These are phyloP conservation scores for Takifugu flavidus DNA, from an alignment of 2,113 vertebrate genomes.

Conservation along the genomic window DNA sequence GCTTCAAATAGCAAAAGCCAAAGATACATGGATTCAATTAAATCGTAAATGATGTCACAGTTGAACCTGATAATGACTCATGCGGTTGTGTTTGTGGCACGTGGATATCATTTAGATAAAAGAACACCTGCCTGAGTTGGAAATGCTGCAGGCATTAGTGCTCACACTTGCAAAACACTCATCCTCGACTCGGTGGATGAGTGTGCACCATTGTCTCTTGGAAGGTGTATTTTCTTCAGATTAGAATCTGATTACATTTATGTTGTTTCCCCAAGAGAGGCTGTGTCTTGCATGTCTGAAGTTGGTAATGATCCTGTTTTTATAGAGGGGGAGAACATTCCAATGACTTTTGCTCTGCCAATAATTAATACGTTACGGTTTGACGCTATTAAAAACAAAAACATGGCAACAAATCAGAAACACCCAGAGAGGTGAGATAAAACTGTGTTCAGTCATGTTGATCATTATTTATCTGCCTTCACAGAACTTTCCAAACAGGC, in stretches of 20 bases:
- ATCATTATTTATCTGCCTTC: constrained; percentile 39
- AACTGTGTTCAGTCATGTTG: constrained; percentile 30
- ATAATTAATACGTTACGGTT: constrained; percentile 24
- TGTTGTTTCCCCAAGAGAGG: constrained; percentile 25
- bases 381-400: constrained; percentile 25
- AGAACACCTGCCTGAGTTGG: constrained; percentile 60
- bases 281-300: constrained; percentile 31
- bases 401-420: constrained; percentile 41
- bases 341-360: constrained; percentile 33
- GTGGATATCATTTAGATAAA: constrained; percentile 42
- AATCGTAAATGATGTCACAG: constrained; percentile 35
- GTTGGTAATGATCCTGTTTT: constrained; percentile 39
- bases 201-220: neutral
- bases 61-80: constrained; percentile 51
- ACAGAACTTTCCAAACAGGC: constrained; percentile 19
- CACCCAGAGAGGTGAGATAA: constrained; percentile 21
- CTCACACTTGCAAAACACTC: constrained; percentile 24
- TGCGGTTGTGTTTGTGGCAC: constrained; percentile 34
- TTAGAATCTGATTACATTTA: constrained; percentile 24
- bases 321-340: constrained; percentile 23
- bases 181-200: neutral
- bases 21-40: constrained; percentile 39
- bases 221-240: neutral
- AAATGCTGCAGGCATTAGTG: constrained; percentile 18
- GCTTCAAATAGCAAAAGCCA: constrained; percentile 9